These are phyloP conservation scores for Premnoplex brunnescens DNA, from an alignment of 2,797 vertebrate genomes.

Conservation along the genomic window DNA sequence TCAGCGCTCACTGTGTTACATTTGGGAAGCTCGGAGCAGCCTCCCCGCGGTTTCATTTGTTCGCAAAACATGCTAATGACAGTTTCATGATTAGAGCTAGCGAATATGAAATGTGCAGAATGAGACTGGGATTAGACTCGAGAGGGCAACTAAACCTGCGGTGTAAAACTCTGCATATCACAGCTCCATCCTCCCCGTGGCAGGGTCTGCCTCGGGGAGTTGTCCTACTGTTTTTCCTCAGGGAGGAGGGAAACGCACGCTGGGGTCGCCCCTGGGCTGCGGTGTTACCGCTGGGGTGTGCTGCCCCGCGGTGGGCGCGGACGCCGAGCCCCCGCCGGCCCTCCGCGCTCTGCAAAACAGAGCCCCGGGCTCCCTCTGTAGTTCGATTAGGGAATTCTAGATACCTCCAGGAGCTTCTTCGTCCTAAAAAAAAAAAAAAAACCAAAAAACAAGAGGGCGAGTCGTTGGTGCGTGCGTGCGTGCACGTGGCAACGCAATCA, in stretches of 20 bases:
- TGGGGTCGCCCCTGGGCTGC: accelerated
- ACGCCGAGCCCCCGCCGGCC: background rate
- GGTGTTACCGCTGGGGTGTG: accelerated
- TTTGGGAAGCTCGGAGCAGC: background rate
- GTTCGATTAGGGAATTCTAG: background rate
- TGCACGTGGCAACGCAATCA: accelerated
- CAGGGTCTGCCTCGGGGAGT: background rate
- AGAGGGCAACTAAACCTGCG: background rate
- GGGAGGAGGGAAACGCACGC: background rate
- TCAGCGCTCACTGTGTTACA: background rate
- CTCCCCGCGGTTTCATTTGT: background rate
- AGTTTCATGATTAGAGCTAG: background rate
- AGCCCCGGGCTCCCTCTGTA: slow-evolving; percentile 60
- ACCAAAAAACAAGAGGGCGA: background rate
- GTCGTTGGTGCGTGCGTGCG: accelerated
- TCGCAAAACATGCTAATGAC: background rate
- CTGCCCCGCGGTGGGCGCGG: background rate
- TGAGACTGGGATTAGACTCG: background rate
- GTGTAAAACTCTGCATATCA: accelerated
- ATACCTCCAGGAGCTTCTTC: accelerated
- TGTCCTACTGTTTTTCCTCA: accelerated
- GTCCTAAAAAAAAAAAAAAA: accelerated
- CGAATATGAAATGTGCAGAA: accelerated
- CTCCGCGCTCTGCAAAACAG: background rate
- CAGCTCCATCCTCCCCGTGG: background rate